Evolutionary conservation across 2,113 vertebrate genomes (phyloP), one percentile per base, ranked within the genome.

Genomic region (Alosa alosa): DNA sequence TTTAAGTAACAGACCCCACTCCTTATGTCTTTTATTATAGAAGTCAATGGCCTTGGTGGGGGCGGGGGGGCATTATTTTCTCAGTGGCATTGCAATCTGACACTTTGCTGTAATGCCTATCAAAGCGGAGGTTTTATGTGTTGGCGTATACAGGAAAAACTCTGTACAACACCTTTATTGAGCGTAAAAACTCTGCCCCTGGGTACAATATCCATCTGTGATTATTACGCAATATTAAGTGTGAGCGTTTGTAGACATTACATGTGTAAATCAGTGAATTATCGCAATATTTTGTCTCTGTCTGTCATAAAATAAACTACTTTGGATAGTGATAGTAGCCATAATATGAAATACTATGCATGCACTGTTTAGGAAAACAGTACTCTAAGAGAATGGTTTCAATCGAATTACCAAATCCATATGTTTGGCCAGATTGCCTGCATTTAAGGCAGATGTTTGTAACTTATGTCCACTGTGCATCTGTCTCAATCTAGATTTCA

Each of bases 1-100:
- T 94, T 94, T 94, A 94, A 92, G 91, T 94, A 93, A 93, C 92
- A 91, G 91, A 91, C 91, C 89, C 91, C 88, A 88, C 92, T 91
- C 92, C 91, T 90, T 91, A 93, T 93, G 90, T 93, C 87, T 85
- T 94, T 94, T 94, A 94, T 95, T 90, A 93, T 92, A 88, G 86
- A 85, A 92, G 86, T 87, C 88, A 93, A 91, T 87, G 90, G 90
- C 88, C 88, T 85, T 31, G 39, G 88, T 82, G 81, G 85, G 13
- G 11, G 11, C 18, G 50, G 50, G 17, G 50, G 84, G 72, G 88
- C 85, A 85, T 88, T 90, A 88, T 90, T 91, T 86, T 87, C 84
- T 88, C 78, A 83, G 82, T 89, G 88, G 90, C 88, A 87, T 92
- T 91, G 83, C 92, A 92, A 89, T 94, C 91, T 92, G 85, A 81